Evolutionary conservation across 2,888 invertebrate species (phyloP), one percentile per base, ranked within the genome.

Genomic region (Azorinus chamasolen): DNA sequence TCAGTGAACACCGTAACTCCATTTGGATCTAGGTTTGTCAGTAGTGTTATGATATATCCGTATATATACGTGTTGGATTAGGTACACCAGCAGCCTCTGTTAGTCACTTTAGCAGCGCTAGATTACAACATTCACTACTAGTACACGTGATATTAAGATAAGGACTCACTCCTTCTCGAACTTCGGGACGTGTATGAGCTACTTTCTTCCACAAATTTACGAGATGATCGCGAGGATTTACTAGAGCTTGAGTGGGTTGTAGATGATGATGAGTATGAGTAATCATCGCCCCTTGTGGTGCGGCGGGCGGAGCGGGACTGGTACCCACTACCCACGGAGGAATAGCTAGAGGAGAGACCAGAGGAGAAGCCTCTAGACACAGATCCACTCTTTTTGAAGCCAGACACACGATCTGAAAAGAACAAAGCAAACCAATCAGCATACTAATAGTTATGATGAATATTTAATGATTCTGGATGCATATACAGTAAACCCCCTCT

Each of bases 361-460:
- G 70, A 70, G 1, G 51, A 37, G 0, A 66, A 72, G 4, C 63
- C 62, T 8, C 45, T 55, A 1, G 59, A 48, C 8, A 59, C 43
- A 25, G 62, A 66, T 5, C 66, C 62, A 16, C 62, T 53, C 32
- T 66, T 66, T 25, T 51, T 4, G 39, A 46, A 58, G 45, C 53
- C 57, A 54, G 77, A 70, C 16, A 85, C 87, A 59, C 87, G 87
- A 61, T 88, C 89, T 88, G 83, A 32, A 73, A 64, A 16, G 62
- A 8, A 59, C 10, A 32, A 10, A 20, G 43, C 18, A n/a, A 25
- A n/a, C 45, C n/a, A n/a, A n/a, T n/a, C n/a, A n/a, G n/a, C n/a
- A n/a, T n/a, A n/a, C n/a, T n/a, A n/a, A n/a, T n/a, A n/a, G n/a
- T n/a, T n/a, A n/a, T n/a, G n/a, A n/a, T n/a, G n/a, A n/a, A n/a